Evolutionary conservation across 2,888 invertebrate species (phyloP).

Genomic region (Platerodrilus igneus): DNA sequence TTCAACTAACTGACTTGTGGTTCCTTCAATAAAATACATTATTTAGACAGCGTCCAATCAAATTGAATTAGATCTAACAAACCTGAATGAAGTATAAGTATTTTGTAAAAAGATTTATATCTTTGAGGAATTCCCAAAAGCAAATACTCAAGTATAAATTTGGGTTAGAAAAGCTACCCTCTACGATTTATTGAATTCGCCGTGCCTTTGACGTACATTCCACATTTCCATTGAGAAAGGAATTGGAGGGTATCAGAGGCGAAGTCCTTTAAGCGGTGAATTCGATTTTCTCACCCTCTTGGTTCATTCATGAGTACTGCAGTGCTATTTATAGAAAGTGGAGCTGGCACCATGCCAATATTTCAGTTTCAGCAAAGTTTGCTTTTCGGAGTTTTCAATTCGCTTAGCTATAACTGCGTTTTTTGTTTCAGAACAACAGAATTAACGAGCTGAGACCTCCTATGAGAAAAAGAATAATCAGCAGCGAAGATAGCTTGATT

Average conservation of each 20-base stretch:
- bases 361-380: constrained; percentile 17
- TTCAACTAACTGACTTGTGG: too few species aligned
- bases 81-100: too few species aligned
- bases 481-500: constrained; percentile 60
- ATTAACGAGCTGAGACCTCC: constrained; percentile 41
- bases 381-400: constrained; percentile 2
- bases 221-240: constrained; percentile 20
- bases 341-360: constrained; percentile 26
- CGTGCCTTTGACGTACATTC: too few species aligned
- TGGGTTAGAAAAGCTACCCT: too few species aligned
- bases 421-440: constrained; percentile 40
- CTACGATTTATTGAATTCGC: too few species aligned
- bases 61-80: too few species aligned
- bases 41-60: too few species aligned
- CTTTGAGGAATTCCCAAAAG: too few species aligned
- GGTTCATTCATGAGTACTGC: constrained; percentile 28
- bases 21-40: too few species aligned
- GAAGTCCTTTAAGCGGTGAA: constrained; percentile 11
- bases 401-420: constrained; percentile 4
- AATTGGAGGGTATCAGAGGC: constrained; percentile 4
- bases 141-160: too few species aligned
- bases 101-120: too few species aligned
- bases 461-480: constrained; percentile 61
- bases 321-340: constrained; percentile 18
- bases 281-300: constrained; percentile 33